Conservation (phyloP, 2,888 invertebrate genomes). For the Sphaerophoria rueppellii region DNA sequence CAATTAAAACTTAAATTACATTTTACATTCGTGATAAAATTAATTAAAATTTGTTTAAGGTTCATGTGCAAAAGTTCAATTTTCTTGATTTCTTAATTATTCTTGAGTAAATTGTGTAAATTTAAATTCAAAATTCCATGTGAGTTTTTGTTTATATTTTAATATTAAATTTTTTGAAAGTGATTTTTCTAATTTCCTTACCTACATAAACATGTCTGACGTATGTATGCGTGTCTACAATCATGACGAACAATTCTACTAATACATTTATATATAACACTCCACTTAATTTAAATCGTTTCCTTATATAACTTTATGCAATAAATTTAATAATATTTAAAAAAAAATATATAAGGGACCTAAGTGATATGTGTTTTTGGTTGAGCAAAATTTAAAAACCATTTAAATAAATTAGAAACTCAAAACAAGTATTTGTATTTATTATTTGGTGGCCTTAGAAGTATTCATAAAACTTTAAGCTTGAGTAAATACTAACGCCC, state of each 20-base stretch:
- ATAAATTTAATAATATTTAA: conserved; percentile 3
- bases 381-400: conserved; percentile 22
- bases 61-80: conserved; percentile 12
- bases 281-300: conserved; percentile 2
- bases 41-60: conserved; percentile 16
- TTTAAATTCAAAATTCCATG: conserved; percentile 15
- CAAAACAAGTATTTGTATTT: background rate
- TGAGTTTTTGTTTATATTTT: background rate
- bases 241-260: conserved; percentile 10
- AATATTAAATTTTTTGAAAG: conserved; percentile 14
- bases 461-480: conserved; percentile 63
- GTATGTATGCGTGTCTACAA: conserved; percentile 3
- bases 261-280: conserved; percentile 4
- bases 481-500: conserved; percentile 77
- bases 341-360: background rate
- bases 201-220: conserved; percentile 17
- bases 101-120: conserved; percentile 20
- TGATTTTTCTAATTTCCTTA: conserved; percentile 16
- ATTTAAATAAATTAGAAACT: conserved; percentile 2
- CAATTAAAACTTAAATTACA: conserved; percentile 52
- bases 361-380: background rate
- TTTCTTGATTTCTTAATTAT: background rate
- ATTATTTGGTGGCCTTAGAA: conserved; percentile 38
- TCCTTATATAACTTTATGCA: conserved; percentile 4
- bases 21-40: conserved; percentile 32